These are phyloP conservation scores for Linhomoeus sp. DNA, from an alignment of 2,888 invertebrate genomes.

Conservation along the genomic window DNA sequence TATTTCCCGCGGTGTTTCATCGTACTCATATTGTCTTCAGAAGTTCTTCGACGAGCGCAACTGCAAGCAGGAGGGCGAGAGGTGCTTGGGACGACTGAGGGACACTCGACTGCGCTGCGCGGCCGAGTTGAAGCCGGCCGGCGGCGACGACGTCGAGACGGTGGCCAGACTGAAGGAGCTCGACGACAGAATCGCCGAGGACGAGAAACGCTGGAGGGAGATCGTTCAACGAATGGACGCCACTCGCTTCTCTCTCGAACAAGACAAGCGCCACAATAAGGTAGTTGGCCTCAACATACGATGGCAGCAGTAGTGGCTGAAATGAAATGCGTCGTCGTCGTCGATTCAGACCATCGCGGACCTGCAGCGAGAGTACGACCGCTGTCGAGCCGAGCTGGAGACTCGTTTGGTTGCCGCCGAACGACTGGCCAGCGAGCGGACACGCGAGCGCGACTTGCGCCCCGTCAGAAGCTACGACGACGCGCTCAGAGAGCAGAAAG, in stretches of 20 bases:
- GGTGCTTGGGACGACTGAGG: background rate
- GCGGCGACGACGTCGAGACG: too few species aligned
- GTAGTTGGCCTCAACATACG: too few species aligned
- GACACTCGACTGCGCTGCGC: too few species aligned
- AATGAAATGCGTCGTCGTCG: background rate
- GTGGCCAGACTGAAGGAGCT: too few species aligned
- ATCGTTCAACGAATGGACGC: background rate
- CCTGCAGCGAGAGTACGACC: background rate
- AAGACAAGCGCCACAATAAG: too few species aligned
- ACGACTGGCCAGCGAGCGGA: background rate
- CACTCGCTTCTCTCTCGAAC: too few species aligned
- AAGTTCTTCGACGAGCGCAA: background rate
- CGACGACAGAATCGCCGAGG: background rate
- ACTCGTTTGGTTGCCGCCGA: background rate
- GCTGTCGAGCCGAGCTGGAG: background rate
- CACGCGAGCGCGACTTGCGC: background rate
- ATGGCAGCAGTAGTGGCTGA: too few species aligned
- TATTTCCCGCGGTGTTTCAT: background rate
- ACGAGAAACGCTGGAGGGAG: background rate
- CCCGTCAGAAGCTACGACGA: too few species aligned
- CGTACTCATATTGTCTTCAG: background rate
- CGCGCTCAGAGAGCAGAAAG: too few species aligned
- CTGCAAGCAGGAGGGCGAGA: background rate
- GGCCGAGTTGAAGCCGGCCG: too few species aligned
- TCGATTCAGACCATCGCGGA: background rate